A percentile compares a stretch with the other conserved stretches of the same genome.
Conservation (phyloP, 2,113 vertebrate species). For the Dipodomys merriami region DNA sequence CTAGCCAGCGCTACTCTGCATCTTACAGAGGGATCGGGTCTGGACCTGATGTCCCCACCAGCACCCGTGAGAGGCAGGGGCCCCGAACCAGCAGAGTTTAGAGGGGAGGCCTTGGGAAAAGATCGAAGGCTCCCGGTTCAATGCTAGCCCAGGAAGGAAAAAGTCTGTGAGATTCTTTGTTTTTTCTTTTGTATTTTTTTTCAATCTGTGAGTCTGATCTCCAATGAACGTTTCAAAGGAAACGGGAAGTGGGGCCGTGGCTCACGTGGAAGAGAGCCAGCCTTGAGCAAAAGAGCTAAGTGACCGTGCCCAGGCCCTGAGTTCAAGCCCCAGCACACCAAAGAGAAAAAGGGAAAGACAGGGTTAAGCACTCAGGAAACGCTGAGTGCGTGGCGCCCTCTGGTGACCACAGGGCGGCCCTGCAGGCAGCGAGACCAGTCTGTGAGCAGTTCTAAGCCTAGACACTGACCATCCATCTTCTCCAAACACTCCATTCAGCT, state of each 20-base stretch:
- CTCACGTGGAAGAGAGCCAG: too few relatives aligned
- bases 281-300: too few relatives aligned
- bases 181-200: too few relatives aligned
- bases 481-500: not conserved
- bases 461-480: not conserved
- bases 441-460: not conserved
- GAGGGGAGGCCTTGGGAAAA: not conserved
- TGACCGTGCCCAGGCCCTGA: too few relatives aligned
- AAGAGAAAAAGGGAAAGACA: not conserved
- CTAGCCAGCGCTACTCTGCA: not conserved
- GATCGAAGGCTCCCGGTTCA: too few relatives aligned
- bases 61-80: not conserved
- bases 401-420: not conserved
- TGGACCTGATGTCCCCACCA: not conserved
- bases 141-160: too few relatives aligned
- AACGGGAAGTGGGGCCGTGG: too few relatives aligned
- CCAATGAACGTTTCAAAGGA: too few relatives aligned
- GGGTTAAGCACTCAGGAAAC: not conserved
- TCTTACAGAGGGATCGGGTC: not conserved
- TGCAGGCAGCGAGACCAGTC: not conserved
- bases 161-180: too few relatives aligned
- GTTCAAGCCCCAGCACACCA: too few relatives aligned
- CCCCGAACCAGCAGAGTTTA: not conserved
- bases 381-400: conserved; percentile 29
- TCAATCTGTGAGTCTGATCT: too few relatives aligned